Conservation (phyloP, 2,888 invertebrate species). For the Lepidocyrtoides sp. region DNA sequence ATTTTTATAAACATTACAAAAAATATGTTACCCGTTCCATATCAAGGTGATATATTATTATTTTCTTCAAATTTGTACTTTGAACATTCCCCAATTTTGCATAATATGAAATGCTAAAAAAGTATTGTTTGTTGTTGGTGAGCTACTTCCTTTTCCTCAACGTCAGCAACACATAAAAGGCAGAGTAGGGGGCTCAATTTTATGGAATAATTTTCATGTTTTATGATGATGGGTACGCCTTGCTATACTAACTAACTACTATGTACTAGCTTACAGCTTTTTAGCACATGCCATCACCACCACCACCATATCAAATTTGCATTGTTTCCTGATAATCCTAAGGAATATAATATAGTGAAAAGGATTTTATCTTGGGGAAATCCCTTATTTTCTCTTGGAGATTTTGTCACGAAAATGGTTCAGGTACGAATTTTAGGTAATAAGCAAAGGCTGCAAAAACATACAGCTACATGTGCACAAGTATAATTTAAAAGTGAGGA, state of each 20-base stretch:
- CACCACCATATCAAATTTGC: background rate
- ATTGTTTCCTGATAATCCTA: background rate
- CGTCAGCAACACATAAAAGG: too few species aligned
- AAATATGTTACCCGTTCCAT: too few species aligned
- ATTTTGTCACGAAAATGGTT: background rate
- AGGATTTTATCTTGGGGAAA: slow-evolving; percentile 11
- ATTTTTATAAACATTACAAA: too few species aligned
- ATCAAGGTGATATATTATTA: too few species aligned
- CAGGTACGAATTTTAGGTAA: background rate
- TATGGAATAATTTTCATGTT: background rate
- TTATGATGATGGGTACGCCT: background rate
- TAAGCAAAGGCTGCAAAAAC: background rate
- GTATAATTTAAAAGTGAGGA: background rate
- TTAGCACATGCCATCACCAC: background rate
- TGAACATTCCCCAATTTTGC: too few species aligned
- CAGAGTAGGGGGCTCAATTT: too few species aligned
- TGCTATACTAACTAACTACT: too few species aligned
- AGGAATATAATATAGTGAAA: background rate
- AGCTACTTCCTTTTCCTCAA: too few species aligned
- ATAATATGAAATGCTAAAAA: too few species aligned
- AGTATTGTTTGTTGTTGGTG: too few species aligned
- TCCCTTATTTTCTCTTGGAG: background rate
- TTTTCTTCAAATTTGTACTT: too few species aligned
- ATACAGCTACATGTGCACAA: background rate
- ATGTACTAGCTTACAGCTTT: too few species aligned